Conservation (phyloP, 2,888 invertebrate species). For the Dicranocentrus wangi region DNA sequence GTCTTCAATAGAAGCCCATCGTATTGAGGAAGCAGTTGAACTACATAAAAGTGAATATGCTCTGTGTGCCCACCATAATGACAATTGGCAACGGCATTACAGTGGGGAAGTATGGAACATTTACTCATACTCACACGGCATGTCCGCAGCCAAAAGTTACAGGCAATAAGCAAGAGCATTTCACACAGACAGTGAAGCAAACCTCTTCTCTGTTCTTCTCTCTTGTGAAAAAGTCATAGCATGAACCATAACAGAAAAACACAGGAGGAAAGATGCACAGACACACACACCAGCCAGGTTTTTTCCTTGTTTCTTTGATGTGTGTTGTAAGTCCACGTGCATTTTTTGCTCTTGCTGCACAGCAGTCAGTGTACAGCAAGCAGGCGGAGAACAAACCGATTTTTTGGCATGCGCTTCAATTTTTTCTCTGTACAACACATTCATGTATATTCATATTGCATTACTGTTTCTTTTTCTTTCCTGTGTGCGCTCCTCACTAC, state of each 20-base stretch:
- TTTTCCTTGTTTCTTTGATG: constrained; percentile 10
- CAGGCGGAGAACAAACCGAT: constrained; percentile 59
- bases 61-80: constrained; percentile 7
- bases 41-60: constrained; percentile 8
- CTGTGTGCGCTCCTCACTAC: constrained; percentile 3
- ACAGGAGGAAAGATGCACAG: constrained; percentile 4
- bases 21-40: constrained; percentile 55
- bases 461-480: constrained; percentile 4
- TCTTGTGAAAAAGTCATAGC: constrained; percentile 18
- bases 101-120: constrained; percentile 55
- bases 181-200: too few relatives aligned
- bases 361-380: constrained; percentile 11
- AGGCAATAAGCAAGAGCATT: background rate
- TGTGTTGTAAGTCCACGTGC: constrained; percentile 64
- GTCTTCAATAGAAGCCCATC: constrained; percentile 42
- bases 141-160: constrained; percentile 46
- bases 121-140: constrained; percentile 27
- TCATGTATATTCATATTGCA: constrained; percentile 57
- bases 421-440: constrained; percentile 54
- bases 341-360: constrained; percentile 58
- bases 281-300: background rate
- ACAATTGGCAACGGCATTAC: constrained; percentile 9
- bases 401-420: constrained; percentile 69
- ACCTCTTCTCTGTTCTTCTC: background rate
- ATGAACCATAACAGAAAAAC: constrained; percentile 17